phyloP scores from a whole-genome alignment of 37 sponge, comb jelly and placozoan genomes.

The Ianthella basta region DNA sequence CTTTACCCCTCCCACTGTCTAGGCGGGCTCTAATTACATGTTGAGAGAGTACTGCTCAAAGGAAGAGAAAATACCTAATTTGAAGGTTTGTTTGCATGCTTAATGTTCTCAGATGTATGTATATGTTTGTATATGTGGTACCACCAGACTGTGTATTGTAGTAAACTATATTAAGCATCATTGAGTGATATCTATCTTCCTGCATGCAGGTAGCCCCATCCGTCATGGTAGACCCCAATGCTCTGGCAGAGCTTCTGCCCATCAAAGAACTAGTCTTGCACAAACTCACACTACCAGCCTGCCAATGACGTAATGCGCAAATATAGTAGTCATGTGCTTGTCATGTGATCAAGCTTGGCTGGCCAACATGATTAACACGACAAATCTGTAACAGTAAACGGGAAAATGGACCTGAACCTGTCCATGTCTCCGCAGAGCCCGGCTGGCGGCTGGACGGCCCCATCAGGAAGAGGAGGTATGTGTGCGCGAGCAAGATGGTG shows the following conservation, averaged over 20 bases:
- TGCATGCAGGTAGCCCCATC: conserved; percentile 39
- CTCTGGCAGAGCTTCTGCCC: conserved; percentile 48
- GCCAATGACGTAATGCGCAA: not conserved
- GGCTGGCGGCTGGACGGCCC: not conserved
- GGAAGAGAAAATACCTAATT: conserved; percentile 53
- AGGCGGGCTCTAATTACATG: conserved; percentile 75
- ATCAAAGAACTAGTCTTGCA: conserved; percentile 39
- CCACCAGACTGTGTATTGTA: no score
- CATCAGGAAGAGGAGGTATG: not conserved
- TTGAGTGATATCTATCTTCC: not conserved
- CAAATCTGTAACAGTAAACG: no score
- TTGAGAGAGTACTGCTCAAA: conserved; percentile 76
- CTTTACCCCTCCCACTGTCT: not conserved
- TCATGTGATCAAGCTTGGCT: no score
- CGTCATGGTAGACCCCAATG: conserved; percentile 60
- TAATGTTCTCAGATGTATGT: no score
- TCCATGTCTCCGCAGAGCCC: not conserved
- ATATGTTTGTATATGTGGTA: no score
- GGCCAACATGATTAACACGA: no score
- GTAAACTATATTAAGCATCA: no score
- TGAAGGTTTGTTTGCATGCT: conserved; percentile 33
- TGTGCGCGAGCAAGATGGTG: no score
- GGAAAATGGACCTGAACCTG: no score
- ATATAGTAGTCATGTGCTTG: not conserved
- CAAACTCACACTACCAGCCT: conserved; percentile 32